These are phyloP conservation scores for Heliothis peltigera DNA, from an alignment of 2,888 invertebrate species.

Conservation along the genomic window DNA sequence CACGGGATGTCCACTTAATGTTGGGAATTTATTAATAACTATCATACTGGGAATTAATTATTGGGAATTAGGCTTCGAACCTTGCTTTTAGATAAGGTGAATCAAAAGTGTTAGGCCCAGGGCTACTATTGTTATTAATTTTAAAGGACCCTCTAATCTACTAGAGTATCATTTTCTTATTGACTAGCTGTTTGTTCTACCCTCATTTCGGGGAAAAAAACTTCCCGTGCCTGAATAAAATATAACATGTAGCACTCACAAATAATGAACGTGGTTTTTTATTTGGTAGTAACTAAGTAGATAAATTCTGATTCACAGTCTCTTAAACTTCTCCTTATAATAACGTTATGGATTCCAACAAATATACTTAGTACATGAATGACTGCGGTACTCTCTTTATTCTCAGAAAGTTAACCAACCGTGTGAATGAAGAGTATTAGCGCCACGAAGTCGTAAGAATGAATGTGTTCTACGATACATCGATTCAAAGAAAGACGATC, in stretches of 20 bases:
- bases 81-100: background rate
- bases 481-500: slow-evolving; percentile 34
- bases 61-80: background rate
- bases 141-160: too few relatives aligned
- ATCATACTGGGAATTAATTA: background rate
- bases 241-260: too few relatives aligned
- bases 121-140: too few relatives aligned
- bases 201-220: too few relatives aligned
- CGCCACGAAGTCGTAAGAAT: slow-evolving; percentile 36
- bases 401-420: slow-evolving; percentile 30
- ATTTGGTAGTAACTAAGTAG: too few relatives aligned
- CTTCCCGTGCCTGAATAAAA: too few relatives aligned
- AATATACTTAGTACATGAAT: slow-evolving; percentile 8
- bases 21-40: slow-evolving; percentile 30
- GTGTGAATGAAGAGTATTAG: slow-evolving; percentile 41
- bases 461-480: slow-evolving; percentile 41
- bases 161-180: too few relatives aligned
- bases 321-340: background rate
- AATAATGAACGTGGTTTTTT: too few relatives aligned
- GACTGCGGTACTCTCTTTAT: background rate
- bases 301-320: too few relatives aligned
- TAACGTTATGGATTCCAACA: background rate
- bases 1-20: slow-evolving; percentile 65
- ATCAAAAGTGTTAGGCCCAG: background rate
- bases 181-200: too few relatives aligned